phyloP scores from a whole-genome alignment of 1,140 invertebrate genomes.

The Panagrolaimus sp. region DNA sequence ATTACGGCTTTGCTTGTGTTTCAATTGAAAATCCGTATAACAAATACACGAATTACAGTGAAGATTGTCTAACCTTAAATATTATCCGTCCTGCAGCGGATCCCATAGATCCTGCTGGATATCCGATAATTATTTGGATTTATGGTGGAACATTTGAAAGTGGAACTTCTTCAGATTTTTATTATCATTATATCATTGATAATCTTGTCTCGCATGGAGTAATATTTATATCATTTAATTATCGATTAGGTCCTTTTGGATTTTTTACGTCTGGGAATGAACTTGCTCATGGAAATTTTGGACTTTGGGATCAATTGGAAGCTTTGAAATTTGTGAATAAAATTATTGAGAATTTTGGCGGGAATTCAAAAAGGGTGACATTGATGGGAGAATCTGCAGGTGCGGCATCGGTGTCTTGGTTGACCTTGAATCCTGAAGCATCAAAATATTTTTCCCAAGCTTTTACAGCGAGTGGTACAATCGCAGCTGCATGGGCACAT shows the following conservation, averaged over 20 bases:
- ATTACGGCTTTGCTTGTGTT: not conserved
- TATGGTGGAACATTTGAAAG: not conserved
- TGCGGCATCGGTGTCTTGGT: not conserved
- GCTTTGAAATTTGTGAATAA: conserved; percentile 3
- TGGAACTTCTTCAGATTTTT: not conserved
- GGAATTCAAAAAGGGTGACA: not conserved
- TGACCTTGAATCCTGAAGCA: not conserved
- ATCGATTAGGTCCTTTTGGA: conserved; percentile 1
- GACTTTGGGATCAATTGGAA: not conserved
- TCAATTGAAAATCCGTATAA: not conserved
- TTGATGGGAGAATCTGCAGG: not conserved
- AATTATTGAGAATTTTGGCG: not conserved
- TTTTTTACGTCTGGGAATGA: conserved; percentile 28
- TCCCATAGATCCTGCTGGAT: not conserved
- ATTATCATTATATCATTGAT: not conserved
- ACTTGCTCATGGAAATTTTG: not conserved
- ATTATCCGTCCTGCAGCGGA: not conserved
- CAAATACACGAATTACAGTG: not conserved
- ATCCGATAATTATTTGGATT: conserved; percentile 12
- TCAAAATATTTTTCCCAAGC: not conserved
- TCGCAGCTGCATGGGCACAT: not conserved
- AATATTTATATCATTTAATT: not conserved
- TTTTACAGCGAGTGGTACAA: not conserved
- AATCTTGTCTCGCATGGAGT: not conserved
- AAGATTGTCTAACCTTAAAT: conserved; percentile 14